A percentile compares a stretch with the other conserved stretches of the same genome.
Evolutionary conservation across 1,140 invertebrate species (phyloP).

Genomic region (Drosophila sturtevanti): DNA sequence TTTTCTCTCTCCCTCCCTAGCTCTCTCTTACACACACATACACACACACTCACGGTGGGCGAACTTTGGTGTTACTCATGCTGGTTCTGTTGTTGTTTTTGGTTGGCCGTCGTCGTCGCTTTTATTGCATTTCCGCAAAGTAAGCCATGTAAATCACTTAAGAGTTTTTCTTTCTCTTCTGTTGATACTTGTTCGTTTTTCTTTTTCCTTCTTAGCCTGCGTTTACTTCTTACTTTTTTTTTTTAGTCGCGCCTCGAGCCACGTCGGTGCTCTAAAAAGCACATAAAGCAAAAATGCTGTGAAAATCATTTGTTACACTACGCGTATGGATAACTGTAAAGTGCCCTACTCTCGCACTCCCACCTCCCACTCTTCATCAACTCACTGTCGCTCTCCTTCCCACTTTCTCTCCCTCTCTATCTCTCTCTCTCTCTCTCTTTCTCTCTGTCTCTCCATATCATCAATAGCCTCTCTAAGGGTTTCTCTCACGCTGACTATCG

Average conservation of each 20-base stretch:
- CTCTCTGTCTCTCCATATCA: neutral
- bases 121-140: constrained; percentile 71
- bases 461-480: neutral
- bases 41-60: neutral
- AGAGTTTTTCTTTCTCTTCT: constrained; percentile 43
- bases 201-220: neutral
- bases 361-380: constrained; percentile 1
- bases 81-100: neutral
- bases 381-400: neutral
- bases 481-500: neutral
- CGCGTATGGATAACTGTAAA: constrained; percentile 78
- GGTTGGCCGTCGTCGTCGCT: constrained; percentile 21
- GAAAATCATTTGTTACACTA: constrained; percentile 80
- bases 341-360: constrained; percentile 44
- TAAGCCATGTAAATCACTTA: constrained; percentile 77
- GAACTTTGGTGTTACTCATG: neutral
- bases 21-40: neutral
- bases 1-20: neutral
- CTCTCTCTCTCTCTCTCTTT: constrained; percentile 20
- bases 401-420: too few relatives aligned
- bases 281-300: constrained; percentile 76
- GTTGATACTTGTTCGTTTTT: neutral
- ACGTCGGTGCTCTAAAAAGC: constrained; percentile 59
- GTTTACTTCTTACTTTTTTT: neutral
- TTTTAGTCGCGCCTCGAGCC: constrained; percentile 11